These are phyloP conservation scores for Gibbula magus DNA, from an alignment of 2,888 invertebrate genomes.

Conservation along the genomic window DNA sequence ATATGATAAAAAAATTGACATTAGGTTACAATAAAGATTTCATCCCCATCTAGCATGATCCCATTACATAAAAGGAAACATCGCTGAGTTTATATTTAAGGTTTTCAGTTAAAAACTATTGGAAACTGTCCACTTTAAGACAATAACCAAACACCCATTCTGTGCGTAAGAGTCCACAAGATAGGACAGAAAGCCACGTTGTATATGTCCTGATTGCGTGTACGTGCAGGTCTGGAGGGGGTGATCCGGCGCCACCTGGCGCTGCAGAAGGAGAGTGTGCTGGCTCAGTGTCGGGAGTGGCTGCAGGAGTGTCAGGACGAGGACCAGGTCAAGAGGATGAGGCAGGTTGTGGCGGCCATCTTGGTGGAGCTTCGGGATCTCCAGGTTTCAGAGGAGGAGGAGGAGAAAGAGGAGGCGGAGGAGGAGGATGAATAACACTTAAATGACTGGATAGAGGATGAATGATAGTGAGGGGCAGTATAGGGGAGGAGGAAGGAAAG, in stretches of 20 bases:
- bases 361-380: constrained; percentile 24
- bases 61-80: no score
- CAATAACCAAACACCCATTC: no score
- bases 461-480: neutral
- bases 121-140: no score
- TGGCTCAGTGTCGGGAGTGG: constrained; percentile 43
- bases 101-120: no score
- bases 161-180: neutral
- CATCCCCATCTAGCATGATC: no score
- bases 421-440: constrained; percentile 16
- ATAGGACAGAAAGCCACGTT: no score
- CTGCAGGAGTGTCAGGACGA: constrained; percentile 38
- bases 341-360: constrained; percentile 25
- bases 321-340: constrained; percentile 29
- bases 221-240: constrained; percentile 34
- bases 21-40: no score
- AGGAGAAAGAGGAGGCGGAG: neutral
- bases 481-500: neutral
- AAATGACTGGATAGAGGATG: no score
- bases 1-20: no score
- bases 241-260: constrained; percentile 36
- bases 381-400: constrained; percentile 22
- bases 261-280: constrained; percentile 35
- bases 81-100: no score
- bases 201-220: neutral